phyloP scores from a whole-genome alignment of 1,140 invertebrate species.

The Microvelia longipes region DNA sequence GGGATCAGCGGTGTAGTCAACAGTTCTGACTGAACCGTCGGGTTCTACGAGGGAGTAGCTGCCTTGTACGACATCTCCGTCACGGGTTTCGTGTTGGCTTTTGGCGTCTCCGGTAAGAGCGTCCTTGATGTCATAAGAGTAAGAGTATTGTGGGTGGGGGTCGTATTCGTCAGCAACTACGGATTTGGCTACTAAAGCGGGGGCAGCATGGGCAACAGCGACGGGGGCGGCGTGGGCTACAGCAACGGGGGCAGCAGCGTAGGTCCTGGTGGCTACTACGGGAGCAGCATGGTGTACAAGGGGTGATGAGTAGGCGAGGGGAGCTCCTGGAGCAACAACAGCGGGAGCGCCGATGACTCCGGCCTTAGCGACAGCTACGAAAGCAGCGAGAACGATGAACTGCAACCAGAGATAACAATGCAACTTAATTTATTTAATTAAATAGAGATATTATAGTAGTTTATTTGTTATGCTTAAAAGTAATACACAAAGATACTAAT shows the following conservation, averaged over 20 bases:
- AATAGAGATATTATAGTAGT: too few relatives aligned
- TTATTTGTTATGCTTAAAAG: too few relatives aligned
- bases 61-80: slow-evolving; percentile 8
- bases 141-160: slow-evolving; percentile 29
- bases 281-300: slow-evolving; percentile 14
- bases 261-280: slow-evolving; percentile 19
- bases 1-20: slow-evolving; percentile 13
- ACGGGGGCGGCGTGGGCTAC: slow-evolving; percentile 23
- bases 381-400: slow-evolving; percentile 24
- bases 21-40: not conserved
- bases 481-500: too few relatives aligned
- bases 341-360: slow-evolving; percentile 22
- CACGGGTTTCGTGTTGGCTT: slow-evolving; percentile 24
- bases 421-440: too few relatives aligned
- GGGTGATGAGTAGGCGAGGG: slow-evolving; percentile 15
- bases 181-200: slow-evolving; percentile 13
- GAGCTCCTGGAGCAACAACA: slow-evolving; percentile 18
- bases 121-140: slow-evolving; percentile 24
- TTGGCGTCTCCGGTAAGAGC: slow-evolving; percentile 27
- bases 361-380: slow-evolving; percentile 24
- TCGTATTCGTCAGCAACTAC: slow-evolving; percentile 32
- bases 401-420: too few relatives aligned
- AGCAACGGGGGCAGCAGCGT: slow-evolving; percentile 13
- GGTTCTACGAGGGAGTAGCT: slow-evolving; percentile 3
- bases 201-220: slow-evolving; percentile 24